A percentile compares a stretch with the other conserved stretches of the same genome.
Evolutionary conservation across 2,888 invertebrate species (phyloP).

Genomic region (Trichogramma dendrolimi): DNA sequence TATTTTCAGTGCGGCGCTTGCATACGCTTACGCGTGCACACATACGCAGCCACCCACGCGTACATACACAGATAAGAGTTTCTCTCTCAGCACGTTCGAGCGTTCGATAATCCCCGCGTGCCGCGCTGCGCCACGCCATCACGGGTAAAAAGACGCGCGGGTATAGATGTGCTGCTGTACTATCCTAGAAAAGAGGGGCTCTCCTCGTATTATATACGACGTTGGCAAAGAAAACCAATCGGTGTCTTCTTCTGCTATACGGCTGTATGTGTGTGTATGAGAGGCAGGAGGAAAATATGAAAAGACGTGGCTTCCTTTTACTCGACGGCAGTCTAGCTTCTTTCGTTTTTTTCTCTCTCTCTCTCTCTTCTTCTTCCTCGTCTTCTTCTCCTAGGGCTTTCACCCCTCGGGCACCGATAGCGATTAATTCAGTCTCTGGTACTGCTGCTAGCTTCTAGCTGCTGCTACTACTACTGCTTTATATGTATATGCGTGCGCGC

Average conservation of each 20-base stretch:
- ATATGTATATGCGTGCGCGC: not conserved
- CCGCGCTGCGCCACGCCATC: not conserved
- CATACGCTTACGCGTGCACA: not conserved
- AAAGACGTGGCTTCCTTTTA: slow-evolving; percentile 12
- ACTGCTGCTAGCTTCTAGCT: too few species aligned
- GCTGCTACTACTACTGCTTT: too few species aligned
- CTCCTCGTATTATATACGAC: not conserved
- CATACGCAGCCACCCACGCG: not conserved
- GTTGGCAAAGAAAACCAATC: slow-evolving; percentile 28
- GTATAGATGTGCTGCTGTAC: not conserved
- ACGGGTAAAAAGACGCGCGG: not conserved
- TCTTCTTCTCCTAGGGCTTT: too few species aligned
- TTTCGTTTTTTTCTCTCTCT: not conserved
- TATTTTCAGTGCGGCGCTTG: not conserved
- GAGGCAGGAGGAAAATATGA: slow-evolving; percentile 22
- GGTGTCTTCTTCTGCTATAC: slow-evolving; percentile 11
- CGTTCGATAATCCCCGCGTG: slow-evolving; percentile 21
- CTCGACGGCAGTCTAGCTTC: not conserved
- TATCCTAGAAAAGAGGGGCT: too few species aligned
- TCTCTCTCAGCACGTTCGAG: not conserved
- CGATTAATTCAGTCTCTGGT: slow-evolving; percentile 22
- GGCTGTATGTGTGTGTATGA: not conserved
- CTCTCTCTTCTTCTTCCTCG: not conserved
- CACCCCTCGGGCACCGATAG: not conserved
- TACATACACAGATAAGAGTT: not conserved